Evolutionary conservation across 2,888 invertebrate species (phyloP).

Genomic region (Eupsilia transversa): DNA sequence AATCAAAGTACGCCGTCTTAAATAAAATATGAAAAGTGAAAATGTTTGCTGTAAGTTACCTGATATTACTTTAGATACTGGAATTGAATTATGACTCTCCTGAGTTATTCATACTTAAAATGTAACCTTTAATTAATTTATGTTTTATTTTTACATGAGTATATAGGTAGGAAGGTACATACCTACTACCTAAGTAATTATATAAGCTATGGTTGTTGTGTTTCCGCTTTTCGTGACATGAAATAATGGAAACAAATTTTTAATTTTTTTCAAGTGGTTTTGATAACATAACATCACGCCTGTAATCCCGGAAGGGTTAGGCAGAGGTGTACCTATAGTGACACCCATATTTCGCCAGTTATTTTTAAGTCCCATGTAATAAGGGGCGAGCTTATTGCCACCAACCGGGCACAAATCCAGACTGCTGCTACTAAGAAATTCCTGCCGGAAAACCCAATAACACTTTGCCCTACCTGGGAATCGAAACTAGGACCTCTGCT

Average conservation of each 20-base stretch:
- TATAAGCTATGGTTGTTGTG: not conserved
- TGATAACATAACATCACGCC: not conserved
- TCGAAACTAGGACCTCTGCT: too few species aligned
- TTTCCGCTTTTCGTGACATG: not conserved
- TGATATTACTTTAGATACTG: constrained; percentile 43
- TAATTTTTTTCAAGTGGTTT: not conserved
- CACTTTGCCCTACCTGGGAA: too few species aligned
- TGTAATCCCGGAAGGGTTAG: too few species aligned
- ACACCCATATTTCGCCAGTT: too few species aligned
- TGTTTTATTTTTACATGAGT: not conserved
- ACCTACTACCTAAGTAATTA: not conserved
- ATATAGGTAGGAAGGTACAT: too few species aligned
- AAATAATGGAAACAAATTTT: not conserved
- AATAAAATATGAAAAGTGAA: constrained; percentile 39
- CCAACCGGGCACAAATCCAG: too few species aligned
- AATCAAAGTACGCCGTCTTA: constrained; percentile 20
- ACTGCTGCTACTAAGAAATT: too few species aligned
- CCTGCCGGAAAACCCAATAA: too few species aligned
- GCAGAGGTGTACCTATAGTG: too few species aligned
- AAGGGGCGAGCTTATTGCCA: too few species aligned
- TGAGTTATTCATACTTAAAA: constrained; percentile 7
- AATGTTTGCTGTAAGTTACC: constrained; percentile 34
- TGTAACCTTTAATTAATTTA: not conserved
- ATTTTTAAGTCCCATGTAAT: too few species aligned
- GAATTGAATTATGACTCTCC: constrained; percentile 30